Conservation (phyloP, 2,113 vertebrate species). For the Microcebus lehilahytsara region DNA sequence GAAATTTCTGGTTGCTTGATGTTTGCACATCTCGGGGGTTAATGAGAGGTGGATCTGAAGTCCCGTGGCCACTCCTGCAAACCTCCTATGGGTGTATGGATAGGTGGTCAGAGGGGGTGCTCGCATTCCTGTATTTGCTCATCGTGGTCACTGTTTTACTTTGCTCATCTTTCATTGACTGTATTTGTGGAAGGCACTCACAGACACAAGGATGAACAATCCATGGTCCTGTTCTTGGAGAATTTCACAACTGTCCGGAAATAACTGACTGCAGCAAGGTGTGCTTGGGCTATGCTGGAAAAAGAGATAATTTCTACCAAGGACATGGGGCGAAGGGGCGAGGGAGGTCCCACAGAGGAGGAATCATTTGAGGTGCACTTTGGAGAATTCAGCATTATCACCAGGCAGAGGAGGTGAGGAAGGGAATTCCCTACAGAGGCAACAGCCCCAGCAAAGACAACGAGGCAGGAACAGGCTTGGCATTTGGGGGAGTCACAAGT, state of each 20-base stretch:
- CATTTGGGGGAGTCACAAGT: background rate
- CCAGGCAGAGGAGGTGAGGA: background rate
- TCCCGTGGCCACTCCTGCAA: background rate
- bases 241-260: background rate
- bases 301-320: background rate
- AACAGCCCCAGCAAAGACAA: background rate
- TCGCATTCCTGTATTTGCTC: background rate
- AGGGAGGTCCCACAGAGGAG: background rate
- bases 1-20: background rate
- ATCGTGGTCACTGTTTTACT: background rate
- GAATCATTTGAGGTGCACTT: background rate
- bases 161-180: background rate
- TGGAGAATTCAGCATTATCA: background rate
- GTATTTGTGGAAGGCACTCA: background rate
- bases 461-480: background rate
- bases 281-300: background rate
- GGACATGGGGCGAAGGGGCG: background rate
- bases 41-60: background rate
- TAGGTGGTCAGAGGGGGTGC: background rate
- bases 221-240: background rate
- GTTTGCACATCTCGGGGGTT: background rate
- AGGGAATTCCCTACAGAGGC: background rate
- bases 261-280: background rate
- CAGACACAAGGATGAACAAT: background rate
- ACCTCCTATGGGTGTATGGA: background rate